Evolutionary conservation across 2,797 vertebrate species (phyloP), one percentile per base, ranked within the genome.

Genomic region (Danio kyathit): DNA sequence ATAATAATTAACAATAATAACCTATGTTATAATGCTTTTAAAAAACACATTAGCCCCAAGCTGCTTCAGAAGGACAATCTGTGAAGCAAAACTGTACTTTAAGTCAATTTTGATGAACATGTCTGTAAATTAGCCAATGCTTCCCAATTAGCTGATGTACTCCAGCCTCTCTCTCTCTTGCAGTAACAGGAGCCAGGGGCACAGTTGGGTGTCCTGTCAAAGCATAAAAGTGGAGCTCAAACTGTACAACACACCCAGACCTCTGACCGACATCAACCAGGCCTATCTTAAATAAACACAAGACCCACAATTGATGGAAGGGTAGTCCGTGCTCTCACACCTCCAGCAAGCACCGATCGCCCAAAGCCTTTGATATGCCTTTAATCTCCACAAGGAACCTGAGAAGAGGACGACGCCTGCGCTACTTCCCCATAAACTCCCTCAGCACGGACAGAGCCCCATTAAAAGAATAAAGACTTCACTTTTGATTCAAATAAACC

Each of bases 271-370:
- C 88, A 89, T 88, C 85, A 86, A 81, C 51, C 4, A 52, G 84
- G 82, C 63, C 88, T 93, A 92, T 92, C 90, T 76, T 76, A 79
- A 81, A 80, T 88, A 91, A 92, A 92, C 87, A 91, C 79, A 87
- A 77, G 86, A 88, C 90, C 87, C 78, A 89, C 87, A 90, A 86
- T 84, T 87, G 57, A 82, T 86, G 91, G 91, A 92, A 93, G 90
- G 87, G 67, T 13, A 75, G 88, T 91, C 74, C 77, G 81, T 67
- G 61, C 59, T 80, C 84, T 77, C 80, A 86, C 84, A 81, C 83
- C 86, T 86, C 80, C 38, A 86, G 43, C 48, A 83, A 73, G 72
- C 49, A 57, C 40, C 6, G 46, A 76, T 80, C 71, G 63, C 81
- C 57, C 67, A 46, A 56, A 79, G 69, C 38, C 16, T 86, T 82